Percentiles rank a stretch among this genome's conserved stretches.
Conservation (phyloP, 1,140 invertebrate species). For the Orius insidiosus region DNA sequence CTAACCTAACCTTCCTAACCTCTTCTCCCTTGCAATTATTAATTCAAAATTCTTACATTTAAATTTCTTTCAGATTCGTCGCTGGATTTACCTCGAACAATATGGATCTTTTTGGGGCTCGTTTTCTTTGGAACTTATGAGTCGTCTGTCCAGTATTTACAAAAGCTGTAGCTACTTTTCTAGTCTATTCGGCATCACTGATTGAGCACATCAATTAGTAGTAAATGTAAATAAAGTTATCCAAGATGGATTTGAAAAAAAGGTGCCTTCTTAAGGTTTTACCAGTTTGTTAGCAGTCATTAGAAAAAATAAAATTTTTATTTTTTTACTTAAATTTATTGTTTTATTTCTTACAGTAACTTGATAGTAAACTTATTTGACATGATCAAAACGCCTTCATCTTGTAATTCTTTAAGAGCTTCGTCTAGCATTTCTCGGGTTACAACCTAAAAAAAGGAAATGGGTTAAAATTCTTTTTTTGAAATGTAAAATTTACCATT, state of each 20-base stretch:
- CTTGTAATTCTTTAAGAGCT: conserved; percentile 74
- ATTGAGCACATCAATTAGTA: too few species aligned
- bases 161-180: conserved; percentile 22
- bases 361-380: conserved; percentile 54
- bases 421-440: conserved; percentile 86
- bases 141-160: conserved; percentile 24
- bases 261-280: neutral
- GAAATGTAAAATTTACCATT: conserved; percentile 40
- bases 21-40: neutral
- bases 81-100: conserved; percentile 71
- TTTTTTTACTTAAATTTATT: too few species aligned
- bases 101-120: conserved; percentile 77
- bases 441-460: conserved; percentile 43
- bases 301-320: conserved; percentile 20
- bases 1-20: neutral
- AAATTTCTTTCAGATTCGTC: conserved; percentile 48
- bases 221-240: too few species aligned
- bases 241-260: too few species aligned
- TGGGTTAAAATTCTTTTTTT: neutral
- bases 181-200: too few species aligned
- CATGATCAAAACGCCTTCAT: conserved; percentile 67
- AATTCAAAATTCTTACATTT: conserved; percentile 11
- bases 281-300: neutral
- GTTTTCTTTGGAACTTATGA: conserved; percentile 91
- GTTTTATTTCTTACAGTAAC: conserved; percentile 3